Evolutionary conservation across 2,797 vertebrate genomes (phyloP).

Genomic region (Menidia menidia): DNA sequence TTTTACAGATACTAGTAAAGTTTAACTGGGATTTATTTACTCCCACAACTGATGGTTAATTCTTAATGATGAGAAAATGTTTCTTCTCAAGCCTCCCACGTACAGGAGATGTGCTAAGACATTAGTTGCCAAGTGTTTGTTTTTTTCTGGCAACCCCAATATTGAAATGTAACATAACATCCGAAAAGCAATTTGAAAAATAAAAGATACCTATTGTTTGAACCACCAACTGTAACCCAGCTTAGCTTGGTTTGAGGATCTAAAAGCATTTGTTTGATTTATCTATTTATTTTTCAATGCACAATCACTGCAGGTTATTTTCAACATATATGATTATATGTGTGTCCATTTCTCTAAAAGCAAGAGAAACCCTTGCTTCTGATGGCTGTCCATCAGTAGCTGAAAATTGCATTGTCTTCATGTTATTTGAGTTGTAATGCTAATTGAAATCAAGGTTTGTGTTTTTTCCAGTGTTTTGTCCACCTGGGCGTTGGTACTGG

Average conservation of each 20-base stretch:
- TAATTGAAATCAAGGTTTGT: neutral
- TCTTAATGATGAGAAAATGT: neutral
- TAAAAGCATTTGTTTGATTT: neutral
- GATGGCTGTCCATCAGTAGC: too few species aligned
- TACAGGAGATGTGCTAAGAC: neutral
- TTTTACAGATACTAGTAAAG: too few species aligned
- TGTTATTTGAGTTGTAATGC: neutral
- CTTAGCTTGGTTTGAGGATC: neutral
- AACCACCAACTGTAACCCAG: neutral
- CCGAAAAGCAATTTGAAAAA: neutral
- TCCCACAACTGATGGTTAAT: too few species aligned
- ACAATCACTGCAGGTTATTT: neutral
- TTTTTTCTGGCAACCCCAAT: neutral
- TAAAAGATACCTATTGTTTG: neutral
- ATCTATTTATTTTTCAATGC: neutral
- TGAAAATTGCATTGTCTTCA: neutral
- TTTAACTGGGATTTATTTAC: neutral
- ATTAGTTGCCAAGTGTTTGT: neutral
- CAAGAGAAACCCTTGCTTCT: too few species aligned
- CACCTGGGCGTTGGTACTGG: too few species aligned
- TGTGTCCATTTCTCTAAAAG: neutral
- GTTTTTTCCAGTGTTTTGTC: neutral
- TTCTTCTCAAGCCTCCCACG: neutral
- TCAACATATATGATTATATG: neutral
- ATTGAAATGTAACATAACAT: neutral